Conservation (phyloP, 2,888 invertebrate species). For the Agonopterix subpropinquella region DNA sequence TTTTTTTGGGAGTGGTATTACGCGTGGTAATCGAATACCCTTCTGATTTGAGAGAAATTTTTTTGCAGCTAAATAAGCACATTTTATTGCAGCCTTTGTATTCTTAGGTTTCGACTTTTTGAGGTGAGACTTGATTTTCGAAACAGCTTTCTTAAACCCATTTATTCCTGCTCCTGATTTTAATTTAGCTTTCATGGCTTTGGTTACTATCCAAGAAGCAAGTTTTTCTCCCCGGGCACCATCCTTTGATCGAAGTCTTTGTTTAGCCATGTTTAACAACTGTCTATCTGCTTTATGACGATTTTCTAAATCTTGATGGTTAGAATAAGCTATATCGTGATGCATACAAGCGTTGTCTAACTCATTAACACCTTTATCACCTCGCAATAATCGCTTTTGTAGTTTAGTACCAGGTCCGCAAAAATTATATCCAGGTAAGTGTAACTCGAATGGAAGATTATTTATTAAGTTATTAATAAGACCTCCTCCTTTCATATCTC, state of each 20-base stretch:
- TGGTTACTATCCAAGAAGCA: conserved; percentile 23
- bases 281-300: conserved; percentile 34
- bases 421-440: conserved; percentile 23
- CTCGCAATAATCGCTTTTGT: conserved; percentile 26
- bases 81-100: conserved; percentile 4
- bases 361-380: conserved; percentile 26
- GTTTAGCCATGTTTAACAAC: conserved; percentile 15
- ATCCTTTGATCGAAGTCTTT: neutral
- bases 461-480: conserved; percentile 11
- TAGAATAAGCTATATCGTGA: conserved; percentile 18
- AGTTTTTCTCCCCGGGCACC: conserved; percentile 25
- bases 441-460: conserved; percentile 15
- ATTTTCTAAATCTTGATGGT: conserved; percentile 9
- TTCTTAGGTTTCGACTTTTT: conserved; percentile 4
- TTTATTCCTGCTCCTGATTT: conserved; percentile 8
- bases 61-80: conserved; percentile 7
- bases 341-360: conserved; percentile 17
- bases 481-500: conserved; percentile 3
- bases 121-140: neutral
- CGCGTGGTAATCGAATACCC: conserved; percentile 1
- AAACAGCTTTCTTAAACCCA: neutral
- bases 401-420: conserved; percentile 23
- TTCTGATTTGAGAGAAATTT: neutral
- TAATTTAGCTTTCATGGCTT: conserved; percentile 29
- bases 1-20: conserved; percentile 28